phyloP scores from a whole-genome alignment of 2,888 invertebrate species.

The Diaprepes abbreviatus region DNA sequence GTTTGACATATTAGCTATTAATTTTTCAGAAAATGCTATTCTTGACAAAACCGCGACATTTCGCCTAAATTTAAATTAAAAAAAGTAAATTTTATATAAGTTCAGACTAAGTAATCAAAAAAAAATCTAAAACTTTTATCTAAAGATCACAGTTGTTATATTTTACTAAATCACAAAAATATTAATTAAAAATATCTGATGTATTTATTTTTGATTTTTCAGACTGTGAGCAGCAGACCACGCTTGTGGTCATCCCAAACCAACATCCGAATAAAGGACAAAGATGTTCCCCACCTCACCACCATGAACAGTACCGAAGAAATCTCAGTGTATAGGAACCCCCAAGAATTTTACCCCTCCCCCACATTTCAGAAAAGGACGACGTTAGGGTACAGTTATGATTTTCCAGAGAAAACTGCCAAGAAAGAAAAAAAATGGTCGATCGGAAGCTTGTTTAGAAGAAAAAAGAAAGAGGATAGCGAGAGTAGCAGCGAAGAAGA shows the following conservation, averaged over 20 bases:
- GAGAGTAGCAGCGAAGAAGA: conserved; percentile 71
- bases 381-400: conserved; percentile 69
- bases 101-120: no score
- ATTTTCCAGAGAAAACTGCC: conserved; percentile 67
- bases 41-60: no score
- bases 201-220: conserved; percentile 59
- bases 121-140: no score
- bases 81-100: no score
- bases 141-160: not conserved
- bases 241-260: conserved; percentile 65
- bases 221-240: conserved; percentile 68
- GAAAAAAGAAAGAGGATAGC: conserved; percentile 79
- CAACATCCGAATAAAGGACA: conserved; percentile 61
- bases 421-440: conserved; percentile 84
- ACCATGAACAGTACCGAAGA: conserved; percentile 65
- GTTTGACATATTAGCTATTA: no score
- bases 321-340: conserved; percentile 54
- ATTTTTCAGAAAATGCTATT: no score
- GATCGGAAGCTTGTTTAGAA: conserved; percentile 82
- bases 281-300: conserved; percentile 53
- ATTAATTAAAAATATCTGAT: no score
- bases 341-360: conserved; percentile 56
- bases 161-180: not conserved
- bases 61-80: no score
- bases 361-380: conserved; percentile 60